These are phyloP conservation scores for Stratiomys singularior DNA, from an alignment of 2,888 invertebrate species.

Conservation along the genomic window DNA sequence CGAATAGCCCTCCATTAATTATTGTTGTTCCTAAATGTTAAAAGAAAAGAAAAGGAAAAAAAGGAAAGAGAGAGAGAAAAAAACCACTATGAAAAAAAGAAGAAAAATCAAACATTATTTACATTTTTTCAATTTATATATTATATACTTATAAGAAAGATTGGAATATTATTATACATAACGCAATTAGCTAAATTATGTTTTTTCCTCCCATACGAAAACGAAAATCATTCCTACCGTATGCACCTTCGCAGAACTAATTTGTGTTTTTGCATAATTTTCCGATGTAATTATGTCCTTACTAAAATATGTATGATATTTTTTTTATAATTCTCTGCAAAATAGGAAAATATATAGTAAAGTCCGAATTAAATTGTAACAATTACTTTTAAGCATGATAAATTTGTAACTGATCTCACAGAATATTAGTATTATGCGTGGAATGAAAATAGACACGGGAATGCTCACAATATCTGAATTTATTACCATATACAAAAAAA, in stretches of 20 bases:
- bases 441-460: not conserved
- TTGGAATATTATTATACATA: not conserved
- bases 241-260: not conserved
- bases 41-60: not conserved
- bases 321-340: too few relatives aligned
- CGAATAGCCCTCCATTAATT: conserved; percentile 47
- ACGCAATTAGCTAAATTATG: conserved; percentile 22
- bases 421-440: not conserved
- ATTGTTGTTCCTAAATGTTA: conserved; percentile 42
- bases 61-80: conserved; percentile 15
- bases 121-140: conserved; percentile 33
- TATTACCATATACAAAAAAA: not conserved
- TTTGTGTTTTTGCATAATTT: not conserved
- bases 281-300: not conserved
- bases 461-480: not conserved
- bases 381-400: not conserved
- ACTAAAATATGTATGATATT: too few relatives aligned
- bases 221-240: not conserved
- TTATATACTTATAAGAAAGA: conserved; percentile 20
- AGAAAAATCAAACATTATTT: conserved; percentile 24
- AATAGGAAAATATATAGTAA: not conserved
- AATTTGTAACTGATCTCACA: not conserved
- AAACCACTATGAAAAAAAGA: not conserved
- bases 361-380: not conserved
- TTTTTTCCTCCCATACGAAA: not conserved